Evolutionary conservation across 2,888 invertebrate species (phyloP).

Genomic region (Cotesia congregata): DNA sequence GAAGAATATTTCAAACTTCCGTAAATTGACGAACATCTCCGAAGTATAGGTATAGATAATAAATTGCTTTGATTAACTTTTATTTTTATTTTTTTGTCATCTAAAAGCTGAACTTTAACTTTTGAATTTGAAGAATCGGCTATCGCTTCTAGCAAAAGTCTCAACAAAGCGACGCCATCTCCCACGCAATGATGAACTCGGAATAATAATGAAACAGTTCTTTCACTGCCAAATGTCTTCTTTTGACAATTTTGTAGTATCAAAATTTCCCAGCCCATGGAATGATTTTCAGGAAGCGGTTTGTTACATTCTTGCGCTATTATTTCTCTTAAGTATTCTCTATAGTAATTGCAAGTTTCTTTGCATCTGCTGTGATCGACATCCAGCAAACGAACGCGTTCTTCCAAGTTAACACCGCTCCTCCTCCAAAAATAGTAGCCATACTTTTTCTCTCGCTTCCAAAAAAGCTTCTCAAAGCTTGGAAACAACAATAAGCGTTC

Average conservation of each 20-base stretch:
- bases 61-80: background rate
- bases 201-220: slow-evolving; percentile 71
- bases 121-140: slow-evolving; percentile 62
- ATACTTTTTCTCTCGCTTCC: slow-evolving; percentile 68
- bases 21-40: slow-evolving; percentile 30
- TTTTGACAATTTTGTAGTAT: slow-evolving; percentile 61
- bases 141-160: slow-evolving; percentile 71
- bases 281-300: slow-evolving; percentile 70
- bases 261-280: slow-evolving; percentile 73
- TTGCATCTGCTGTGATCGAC: slow-evolving; percentile 55
- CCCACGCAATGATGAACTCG: slow-evolving; percentile 74
- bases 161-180: slow-evolving; percentile 72
- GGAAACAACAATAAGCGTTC: slow-evolving; percentile 49
- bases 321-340: slow-evolving; percentile 65
- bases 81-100: background rate
- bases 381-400: slow-evolving; percentile 71
- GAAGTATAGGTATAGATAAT: slow-evolving; percentile 36
- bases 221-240: slow-evolving; percentile 33
- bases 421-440: slow-evolving; percentile 74
- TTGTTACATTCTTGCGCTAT: slow-evolving; percentile 69
- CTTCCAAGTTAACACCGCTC: slow-evolving; percentile 66
- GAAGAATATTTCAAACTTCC: background rate
- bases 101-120: slow-evolving; percentile 6
- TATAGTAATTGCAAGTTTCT: slow-evolving; percentile 55
- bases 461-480: slow-evolving; percentile 69